Evolutionary conservation across 1,140 invertebrate species (phyloP).

Genomic region (Ladona fulva): DNA sequence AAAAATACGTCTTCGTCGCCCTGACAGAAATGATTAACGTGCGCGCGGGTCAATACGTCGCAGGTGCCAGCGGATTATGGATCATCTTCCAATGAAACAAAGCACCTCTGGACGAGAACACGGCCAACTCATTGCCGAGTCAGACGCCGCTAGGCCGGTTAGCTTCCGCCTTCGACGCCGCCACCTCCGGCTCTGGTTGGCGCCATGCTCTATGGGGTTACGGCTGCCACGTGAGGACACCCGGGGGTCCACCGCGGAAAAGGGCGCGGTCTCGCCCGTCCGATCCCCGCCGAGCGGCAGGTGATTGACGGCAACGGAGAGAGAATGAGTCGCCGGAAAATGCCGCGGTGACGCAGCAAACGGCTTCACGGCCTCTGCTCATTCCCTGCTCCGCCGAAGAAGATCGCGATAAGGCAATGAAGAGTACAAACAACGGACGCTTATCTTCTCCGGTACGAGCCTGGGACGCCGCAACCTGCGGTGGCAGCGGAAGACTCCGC

Average conservation of each 20-base stretch:
- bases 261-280: not conserved
- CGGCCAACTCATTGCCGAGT: no score
- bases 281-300: not conserved
- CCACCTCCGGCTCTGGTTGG: not conserved
- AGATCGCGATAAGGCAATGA: not conserved
- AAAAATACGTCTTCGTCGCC: no score
- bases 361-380: not conserved
- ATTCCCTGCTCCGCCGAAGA: not conserved
- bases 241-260: not conserved
- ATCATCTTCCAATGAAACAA: no score
- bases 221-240: not conserved
- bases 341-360: not conserved
- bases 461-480: not conserved
- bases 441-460: not conserved
- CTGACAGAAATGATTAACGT: no score
- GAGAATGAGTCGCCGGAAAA: not conserved
- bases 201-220: not conserved
- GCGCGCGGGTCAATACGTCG: no score
- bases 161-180: not conserved
- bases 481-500: not conserved
- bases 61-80: no score
- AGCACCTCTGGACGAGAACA: no score
- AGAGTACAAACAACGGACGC: slow-evolving; percentile 3
- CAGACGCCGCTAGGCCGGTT: not conserved
- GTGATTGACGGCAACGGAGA: not conserved